Conservation (phyloP, 2,113 vertebrate species). For the Engraulis encrasicolus region DNA sequence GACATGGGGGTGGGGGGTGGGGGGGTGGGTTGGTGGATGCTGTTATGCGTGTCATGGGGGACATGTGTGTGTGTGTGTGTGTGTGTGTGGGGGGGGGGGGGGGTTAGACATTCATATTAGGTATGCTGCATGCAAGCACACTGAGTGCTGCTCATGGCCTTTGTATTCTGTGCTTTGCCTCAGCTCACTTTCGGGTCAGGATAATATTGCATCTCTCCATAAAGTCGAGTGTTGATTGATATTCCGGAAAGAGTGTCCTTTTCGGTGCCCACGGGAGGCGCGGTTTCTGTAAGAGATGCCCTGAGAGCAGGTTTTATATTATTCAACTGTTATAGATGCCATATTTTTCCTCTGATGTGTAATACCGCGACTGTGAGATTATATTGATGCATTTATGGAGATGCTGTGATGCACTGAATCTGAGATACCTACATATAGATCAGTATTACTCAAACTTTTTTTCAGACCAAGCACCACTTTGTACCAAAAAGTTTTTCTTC, state of each 20-base stretch:
- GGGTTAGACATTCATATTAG: too few relatives aligned
- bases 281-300: not conserved
- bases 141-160: not conserved
- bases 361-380: not conserved
- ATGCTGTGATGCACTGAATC: not conserved
- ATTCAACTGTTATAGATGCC: not conserved
- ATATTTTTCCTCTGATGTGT: not conserved
- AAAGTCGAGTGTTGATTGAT: slow-evolving; percentile 1
- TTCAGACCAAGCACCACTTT: too few relatives aligned
- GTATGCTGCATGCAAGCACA: not conserved
- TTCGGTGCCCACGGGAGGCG: not conserved
- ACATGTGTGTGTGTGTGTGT: too few relatives aligned
- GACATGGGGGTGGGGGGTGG: too few relatives aligned
- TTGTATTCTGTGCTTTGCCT: not conserved
- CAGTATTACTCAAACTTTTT: too few relatives aligned
- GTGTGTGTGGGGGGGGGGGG: too few relatives aligned
- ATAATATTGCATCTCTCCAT: not conserved
- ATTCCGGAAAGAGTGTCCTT: not conserved
- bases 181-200: not conserved
- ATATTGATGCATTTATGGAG: not conserved
- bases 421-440: not conserved
- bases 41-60: too few relatives aligned
- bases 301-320: not conserved
- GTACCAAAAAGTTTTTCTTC: too few relatives aligned
- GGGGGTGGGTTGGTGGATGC: too few relatives aligned